Base-by-base conservation (phyloP, 2,797 vertebrate genomes). In the Thripadectes ignobilis region DNA sequence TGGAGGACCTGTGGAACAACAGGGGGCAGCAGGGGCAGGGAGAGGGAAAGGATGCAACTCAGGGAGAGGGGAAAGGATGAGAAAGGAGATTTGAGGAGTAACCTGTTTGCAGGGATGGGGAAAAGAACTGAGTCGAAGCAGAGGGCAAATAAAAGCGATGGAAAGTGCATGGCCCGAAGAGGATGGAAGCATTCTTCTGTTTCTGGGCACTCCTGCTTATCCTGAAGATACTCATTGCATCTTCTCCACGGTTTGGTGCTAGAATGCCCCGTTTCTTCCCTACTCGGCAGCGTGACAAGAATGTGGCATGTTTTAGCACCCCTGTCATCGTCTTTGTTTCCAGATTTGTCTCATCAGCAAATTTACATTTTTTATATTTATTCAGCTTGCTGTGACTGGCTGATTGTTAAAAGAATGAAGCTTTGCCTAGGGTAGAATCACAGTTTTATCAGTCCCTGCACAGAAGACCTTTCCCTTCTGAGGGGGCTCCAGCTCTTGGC, bases 271-370 rank as follows among this genome's bases (percentile, higher is more conserved):
- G 41, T 71, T 82, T 54, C 45, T 63, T 63, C 54, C 52, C 48
- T 26, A 2, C 39, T 45, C 79, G 80, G 84, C 69, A 75, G 32
- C 26, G 36, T 20, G 62, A 72, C 61, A 92, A 75, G 34, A 32
- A 74, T 29, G 36, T 36, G 45, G 67, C 45, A 49, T 39, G 20
- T 46, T 92, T 75, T 58, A 72, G 72, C 67, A 49, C 21, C 30
- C 66, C 29, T 62, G 76, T 63, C 76, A 79, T 75, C 67, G 55
- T 58, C 76, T 79, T 85, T 75, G 76, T 89, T 91, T 72, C 67
- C 34, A 79, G n/a, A 79, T 79, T 69, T 62, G 66, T 72, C 80
- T 79, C 80, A 41, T 92, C 84, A 91, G 73, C 72, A 83, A 76
- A 66, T 43, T 51, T 29, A 39, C 46, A 29, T 80, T 72, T 45